Base-by-base conservation (phyloP, 1,140 invertebrate species). In the Periplaneta americana region DNA sequence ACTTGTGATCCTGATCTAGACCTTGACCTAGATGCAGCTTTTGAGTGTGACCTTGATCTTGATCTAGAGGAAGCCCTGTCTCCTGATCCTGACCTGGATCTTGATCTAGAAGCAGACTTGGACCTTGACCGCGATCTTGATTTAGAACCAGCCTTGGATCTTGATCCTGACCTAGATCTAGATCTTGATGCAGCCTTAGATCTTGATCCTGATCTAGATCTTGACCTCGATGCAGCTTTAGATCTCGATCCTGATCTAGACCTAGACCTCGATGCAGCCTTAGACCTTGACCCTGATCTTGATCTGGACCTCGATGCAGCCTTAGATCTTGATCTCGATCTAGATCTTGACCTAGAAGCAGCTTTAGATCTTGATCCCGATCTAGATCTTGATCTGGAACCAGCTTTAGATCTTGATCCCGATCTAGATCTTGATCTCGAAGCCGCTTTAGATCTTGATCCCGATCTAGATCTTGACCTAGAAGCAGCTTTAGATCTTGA, bases 241-340 rank as follows among this genome's bases (percentile, higher is more conserved):
- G 80, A 15, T 33, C 22, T 37, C 5, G 89, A 87, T 75, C 82
- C 80, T 31, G 87, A 88, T 74, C 82, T 83, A 34, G 87, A 87
- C 18, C 82, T 74, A 11, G 87, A 89, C 82, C 85, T 84, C 8
- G 87, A 88, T 79, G 84, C 81, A 11, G 89, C 89, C 75, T 85
- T 83, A 3, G 87, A 88, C 75, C 84, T 83, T 33, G 87, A 85
- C 48, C 84, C 80, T 15, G 85, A 88, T 10, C 79, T 77, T 6
- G 85, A 85, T 80, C 78, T 80, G n/a, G 84, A 84, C 13, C 48
- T 66, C 6, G 48, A 48, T n/a, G n/a, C n/a, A n/a, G n/a, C n/a
- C n/a, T n/a, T 84, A 9, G 88, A 88, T 39, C 84, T 83, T 10
- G 86, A 88, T 11, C 82, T 83, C 28, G 86, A 85, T 78, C 85